Base-by-base conservation (phyloP, 2,888 invertebrate species). In the Eristalis pertinax region DNA sequence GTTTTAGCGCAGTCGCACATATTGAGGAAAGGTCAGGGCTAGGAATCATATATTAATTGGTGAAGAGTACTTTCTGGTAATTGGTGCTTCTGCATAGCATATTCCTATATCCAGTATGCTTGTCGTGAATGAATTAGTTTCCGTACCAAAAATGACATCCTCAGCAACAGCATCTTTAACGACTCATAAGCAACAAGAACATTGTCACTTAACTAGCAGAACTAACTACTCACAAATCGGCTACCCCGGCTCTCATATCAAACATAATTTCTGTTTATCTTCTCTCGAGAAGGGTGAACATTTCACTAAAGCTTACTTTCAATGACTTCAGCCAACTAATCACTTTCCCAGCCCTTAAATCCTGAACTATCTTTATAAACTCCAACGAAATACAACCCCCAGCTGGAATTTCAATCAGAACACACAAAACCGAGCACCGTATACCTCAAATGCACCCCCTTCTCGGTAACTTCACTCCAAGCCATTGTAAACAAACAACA, bases 381-480 rank as follows among this genome's bases (percentile, higher is more conserved):
- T 50, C 50, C 19, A 38, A 13, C 38, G n/a, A 63, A 29, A 63
- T 35, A 72, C 67, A 70, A 56, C 73, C 69, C 15, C 77, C 64
- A 68, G 50, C 69, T 63, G 50, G n/a, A 73, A 77, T 64, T 82
- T 82, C 64, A 81, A 85, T 73, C 81, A 81, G 76, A 72, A 67
- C 62, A 79, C 56, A 81, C 80, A 73, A 85, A 77, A 73, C 84
- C 70, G 62, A 69, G 64, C 79, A 10, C 38, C 67, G 56, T 75
- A 67, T 76, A 80, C 68, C 81, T 81, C 63, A 76, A 84, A 75
- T 43, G 56, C 1, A 13, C 1, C 38, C 38, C 11, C 19, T 50
- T 19, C 19, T 19, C 32, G 32, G 10, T 41, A 26, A 56, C 56
- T 56, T 62, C 58, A 50, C 38, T 70, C 56, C 69, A 50, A 41